A percentile compares a stretch with the other conserved stretches of the same genome.
Conservation (phyloP, 2,113 vertebrate species). For the Struthidea cinerea region DNA sequence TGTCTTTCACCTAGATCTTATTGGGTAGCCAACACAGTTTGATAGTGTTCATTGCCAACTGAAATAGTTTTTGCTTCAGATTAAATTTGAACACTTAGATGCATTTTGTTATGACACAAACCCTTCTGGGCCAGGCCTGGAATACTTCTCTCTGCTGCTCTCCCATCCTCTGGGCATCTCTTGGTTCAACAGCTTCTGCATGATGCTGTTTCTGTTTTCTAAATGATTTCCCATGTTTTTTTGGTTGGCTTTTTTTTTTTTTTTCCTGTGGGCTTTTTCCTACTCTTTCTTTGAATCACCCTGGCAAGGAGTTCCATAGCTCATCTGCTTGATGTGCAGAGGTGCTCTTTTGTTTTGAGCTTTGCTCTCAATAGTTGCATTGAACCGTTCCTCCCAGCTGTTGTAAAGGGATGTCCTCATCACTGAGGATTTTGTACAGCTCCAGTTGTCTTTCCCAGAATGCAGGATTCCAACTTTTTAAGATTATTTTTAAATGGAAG, state of each 20-base stretch:
- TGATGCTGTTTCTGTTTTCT: background rate
- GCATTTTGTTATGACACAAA: background rate
- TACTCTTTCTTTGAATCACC: background rate
- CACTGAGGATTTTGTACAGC: background rate
- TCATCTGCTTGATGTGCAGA: background rate
- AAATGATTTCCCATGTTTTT: too few relatives aligned
- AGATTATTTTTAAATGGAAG: background rate
- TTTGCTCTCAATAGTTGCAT: background rate
- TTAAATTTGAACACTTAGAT: background rate
- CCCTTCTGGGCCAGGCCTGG: background rate
- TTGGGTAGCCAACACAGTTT: background rate
- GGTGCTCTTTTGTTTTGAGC: background rate
- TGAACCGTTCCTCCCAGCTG: background rate
- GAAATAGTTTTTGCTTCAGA: background rate
- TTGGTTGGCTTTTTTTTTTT: fast-evolving
- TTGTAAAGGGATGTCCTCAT: background rate
- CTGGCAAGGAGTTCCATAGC: background rate
- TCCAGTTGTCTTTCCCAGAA: background rate
- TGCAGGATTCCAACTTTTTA: background rate
- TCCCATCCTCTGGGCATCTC: background rate
- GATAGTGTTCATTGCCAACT: background rate
- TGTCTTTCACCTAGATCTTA: background rate
- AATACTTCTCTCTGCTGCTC: background rate
- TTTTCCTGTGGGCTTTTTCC: background rate
- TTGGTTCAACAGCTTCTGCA: background rate